Conservation (phyloP, 1,140 invertebrate genomes). For the Varroa destructor region DNA sequence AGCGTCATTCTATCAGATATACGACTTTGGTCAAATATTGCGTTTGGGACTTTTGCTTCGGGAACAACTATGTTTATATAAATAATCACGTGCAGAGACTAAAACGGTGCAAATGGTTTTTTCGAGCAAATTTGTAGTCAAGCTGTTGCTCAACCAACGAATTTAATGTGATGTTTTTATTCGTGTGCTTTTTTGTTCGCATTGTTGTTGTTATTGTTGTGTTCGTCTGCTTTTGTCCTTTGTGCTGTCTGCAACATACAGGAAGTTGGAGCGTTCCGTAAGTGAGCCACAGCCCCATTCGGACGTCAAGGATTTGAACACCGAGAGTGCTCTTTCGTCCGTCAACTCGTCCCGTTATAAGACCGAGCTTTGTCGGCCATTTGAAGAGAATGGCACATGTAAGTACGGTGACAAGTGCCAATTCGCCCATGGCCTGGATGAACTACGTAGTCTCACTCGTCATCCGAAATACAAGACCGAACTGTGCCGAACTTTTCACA, state of each 20-base stretch:
- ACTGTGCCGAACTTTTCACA: constrained; percentile 35
- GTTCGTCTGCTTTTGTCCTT: background rate
- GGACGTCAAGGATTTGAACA: background rate
- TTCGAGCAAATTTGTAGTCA: too few relatives aligned
- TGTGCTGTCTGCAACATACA: background rate
- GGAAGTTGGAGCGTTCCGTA: too few relatives aligned
- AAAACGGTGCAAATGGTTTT: background rate
- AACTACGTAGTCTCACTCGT: constrained; percentile 33
- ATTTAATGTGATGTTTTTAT: background rate
- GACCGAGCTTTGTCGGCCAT: constrained; percentile 37
- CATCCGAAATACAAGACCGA: constrained; percentile 38
- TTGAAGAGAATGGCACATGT: constrained; percentile 34
- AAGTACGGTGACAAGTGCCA: constrained; percentile 36
- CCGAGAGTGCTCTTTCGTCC: background rate
- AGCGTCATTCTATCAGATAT: background rate
- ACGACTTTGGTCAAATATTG: background rate
- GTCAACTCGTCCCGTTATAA: constrained; percentile 34
- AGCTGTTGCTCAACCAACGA: too few relatives aligned
- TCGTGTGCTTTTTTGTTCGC: background rate
- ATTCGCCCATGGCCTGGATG: constrained; percentile 36
- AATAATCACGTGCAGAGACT: background rate
- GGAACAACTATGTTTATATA: background rate
- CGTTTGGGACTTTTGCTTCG: background rate
- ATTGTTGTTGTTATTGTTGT: background rate
- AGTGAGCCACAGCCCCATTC: background rate